Evolutionary conservation across 2,797 vertebrate species (phyloP), one percentile per base, ranked within the genome.

Genomic region (Helostoma temminkii): DNA sequence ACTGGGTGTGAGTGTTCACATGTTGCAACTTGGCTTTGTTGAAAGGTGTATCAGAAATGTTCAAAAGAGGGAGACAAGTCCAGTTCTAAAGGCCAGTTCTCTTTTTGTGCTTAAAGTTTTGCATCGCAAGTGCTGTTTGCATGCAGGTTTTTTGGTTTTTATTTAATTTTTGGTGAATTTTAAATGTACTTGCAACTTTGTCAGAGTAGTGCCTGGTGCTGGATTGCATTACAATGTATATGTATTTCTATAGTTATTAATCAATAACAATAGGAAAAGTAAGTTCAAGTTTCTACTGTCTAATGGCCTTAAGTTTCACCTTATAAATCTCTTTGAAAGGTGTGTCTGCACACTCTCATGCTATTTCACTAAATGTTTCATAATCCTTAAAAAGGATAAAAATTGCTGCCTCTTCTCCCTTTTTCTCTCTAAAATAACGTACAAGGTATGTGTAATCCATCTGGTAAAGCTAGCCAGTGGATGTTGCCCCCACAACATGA

Each of bases 381-480:
- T 42, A 42, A 19, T 10, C 41, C 18, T 42, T 9, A 55, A 43
- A n/a, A n/a, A n/a, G n/a, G n/a, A n/a, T n/a, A n/a, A n/a, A 12
- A 59, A 59, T 50, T 43, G 16, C 50, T 66, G 46, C 54, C 59
- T 69, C 28, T 57, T 14, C 14, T 8, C 2, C n/a, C 18, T 30
- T 66, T 69, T 43, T 36, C 39, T 53, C 42, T 14, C 1, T 41
- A 41, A 18, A 41, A 19, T 68, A 65, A 69, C 67, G 32, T 66
- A 39, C 58, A 70, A 76, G 64, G 45, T 72, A 46, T 61, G 36
- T 59, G 73, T 15, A 76, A 81, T 78, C 81, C 75, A 69, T 62
- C 66, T 72, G 53, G 49, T 74, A 67, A 85, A 84, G 47, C 45
- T 39, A 78, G 28, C 32, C 39, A 48, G 15, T 68, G 15, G 52